Evolutionary conservation across 2,888 invertebrate species (phyloP).

Genomic region (Pheosia gnoma): DNA sequence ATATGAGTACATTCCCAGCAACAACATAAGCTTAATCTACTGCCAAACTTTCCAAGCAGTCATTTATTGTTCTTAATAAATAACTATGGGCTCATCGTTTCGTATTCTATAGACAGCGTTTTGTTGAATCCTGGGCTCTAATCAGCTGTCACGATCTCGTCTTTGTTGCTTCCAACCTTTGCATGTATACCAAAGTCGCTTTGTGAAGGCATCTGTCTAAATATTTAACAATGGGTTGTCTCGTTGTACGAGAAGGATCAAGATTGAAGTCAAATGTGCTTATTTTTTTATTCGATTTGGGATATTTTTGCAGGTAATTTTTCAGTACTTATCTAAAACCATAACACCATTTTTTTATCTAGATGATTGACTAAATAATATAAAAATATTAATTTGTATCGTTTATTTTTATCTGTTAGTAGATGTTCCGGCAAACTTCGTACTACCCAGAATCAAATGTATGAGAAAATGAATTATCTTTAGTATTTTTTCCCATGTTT

Average conservation of each 20-base stretch:
- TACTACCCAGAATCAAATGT: too few species aligned
- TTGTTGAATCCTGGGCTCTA: neutral
- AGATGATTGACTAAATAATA: too few species aligned
- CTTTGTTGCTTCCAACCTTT: constrained; percentile 8
- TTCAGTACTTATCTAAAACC: neutral
- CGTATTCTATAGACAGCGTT: neutral
- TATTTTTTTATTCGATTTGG: neutral
- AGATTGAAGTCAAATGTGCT: constrained; percentile 4
- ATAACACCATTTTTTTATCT: too few species aligned
- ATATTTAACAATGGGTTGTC: constrained; percentile 3
- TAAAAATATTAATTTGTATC: too few species aligned
- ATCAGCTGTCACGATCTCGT: constrained; percentile 4
- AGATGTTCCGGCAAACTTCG: too few species aligned
- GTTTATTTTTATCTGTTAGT: too few species aligned
- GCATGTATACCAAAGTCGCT: constrained; percentile 1
- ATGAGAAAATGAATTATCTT: too few species aligned
- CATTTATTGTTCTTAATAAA: neutral
- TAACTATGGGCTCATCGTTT: neutral
- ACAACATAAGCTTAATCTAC: too few species aligned
- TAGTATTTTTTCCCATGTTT: too few species aligned
- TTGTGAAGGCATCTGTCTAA: constrained; percentile 8
- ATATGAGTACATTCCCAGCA: too few species aligned
- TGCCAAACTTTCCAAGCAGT: neutral
- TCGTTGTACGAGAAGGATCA: neutral
- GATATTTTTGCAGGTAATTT: neutral